Conservation (phyloP, 2,797 vertebrate genomes). For the Sarcophilus harrisii region DNA sequence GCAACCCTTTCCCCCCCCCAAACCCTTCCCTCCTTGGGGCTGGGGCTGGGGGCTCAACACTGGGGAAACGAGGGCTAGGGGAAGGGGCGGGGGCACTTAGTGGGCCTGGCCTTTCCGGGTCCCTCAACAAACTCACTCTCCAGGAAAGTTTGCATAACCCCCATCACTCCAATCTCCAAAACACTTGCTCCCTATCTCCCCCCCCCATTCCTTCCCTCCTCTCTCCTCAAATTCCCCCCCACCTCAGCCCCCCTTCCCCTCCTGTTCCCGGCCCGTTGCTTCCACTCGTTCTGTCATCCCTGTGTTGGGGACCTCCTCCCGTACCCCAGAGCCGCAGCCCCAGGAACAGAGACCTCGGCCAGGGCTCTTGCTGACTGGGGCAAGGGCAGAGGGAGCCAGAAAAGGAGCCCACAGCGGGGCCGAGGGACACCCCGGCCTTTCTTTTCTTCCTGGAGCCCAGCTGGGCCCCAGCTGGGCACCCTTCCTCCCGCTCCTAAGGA, state of each 20-base stretch:
- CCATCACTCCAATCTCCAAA: conserved; percentile 42
- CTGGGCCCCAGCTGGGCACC: not conserved
- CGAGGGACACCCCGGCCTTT: not conserved
- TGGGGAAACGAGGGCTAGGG: no score
- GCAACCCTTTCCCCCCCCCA: no score
- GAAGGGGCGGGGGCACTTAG: no score
- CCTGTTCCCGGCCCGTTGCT: not conserved
- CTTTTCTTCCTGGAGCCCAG: not conserved
- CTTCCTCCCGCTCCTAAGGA: not conserved
- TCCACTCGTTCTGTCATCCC: not conserved
- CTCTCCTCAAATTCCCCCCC: not conserved
- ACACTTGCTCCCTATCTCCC: no score
- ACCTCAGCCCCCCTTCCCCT: not conserved
- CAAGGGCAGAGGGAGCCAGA: not conserved
- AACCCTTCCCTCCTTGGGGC: no score
- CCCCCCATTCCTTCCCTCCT: not conserved
- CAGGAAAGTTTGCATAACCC: no score
- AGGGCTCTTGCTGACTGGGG: not conserved
- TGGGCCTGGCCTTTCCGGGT: no score
- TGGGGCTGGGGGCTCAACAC: no score
- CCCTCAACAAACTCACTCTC: no score
- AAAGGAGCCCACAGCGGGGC: not conserved
- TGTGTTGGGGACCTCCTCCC: not conserved
- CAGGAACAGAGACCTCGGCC: not conserved
- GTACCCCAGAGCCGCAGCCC: not conserved